Conservation (phyloP, 2,113 vertebrate genomes). For the Cebus imitator region DNA sequence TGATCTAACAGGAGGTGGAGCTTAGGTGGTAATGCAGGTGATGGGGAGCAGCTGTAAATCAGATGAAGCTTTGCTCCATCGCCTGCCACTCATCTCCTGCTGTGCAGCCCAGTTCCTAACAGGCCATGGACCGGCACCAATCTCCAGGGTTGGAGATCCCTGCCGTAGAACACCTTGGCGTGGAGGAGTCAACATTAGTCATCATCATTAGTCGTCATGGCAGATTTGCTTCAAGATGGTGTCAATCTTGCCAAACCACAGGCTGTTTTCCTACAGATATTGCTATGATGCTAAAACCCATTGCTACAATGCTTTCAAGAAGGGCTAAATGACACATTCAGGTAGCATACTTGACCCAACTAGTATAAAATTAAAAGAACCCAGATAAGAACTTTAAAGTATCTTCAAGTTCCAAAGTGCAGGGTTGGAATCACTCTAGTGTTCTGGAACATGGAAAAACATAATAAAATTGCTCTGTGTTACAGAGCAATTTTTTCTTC, state of each 20-base stretch:
- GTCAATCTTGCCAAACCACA: not conserved
- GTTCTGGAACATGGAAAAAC: not conserved
- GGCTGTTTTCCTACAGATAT: not conserved
- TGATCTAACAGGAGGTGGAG: no score
- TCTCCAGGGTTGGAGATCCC: no score
- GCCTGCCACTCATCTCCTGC: no score
- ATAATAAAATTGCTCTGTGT: not conserved
- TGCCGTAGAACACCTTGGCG: not conserved
- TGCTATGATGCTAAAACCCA: not conserved
- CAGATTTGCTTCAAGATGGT: not conserved
- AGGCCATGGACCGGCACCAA: no score
- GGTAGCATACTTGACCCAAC: not conserved
- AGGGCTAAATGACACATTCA: not conserved
- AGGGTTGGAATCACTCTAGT: not conserved
- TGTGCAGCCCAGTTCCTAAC: no score
- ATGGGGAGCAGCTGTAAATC: no score
- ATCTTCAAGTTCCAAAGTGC: not conserved
- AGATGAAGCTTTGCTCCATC: no score
- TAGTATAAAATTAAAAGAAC: constrained; percentile 29
- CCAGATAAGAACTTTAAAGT: not conserved
- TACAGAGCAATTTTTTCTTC: not conserved
- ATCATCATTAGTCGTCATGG: not conserved
- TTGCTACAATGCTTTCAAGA: not conserved
- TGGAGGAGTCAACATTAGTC: not conserved
- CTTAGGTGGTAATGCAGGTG: no score